Evolutionary conservation across 2,797 vertebrate species (phyloP).

Genomic region (Sebastes oblongus): DNA sequence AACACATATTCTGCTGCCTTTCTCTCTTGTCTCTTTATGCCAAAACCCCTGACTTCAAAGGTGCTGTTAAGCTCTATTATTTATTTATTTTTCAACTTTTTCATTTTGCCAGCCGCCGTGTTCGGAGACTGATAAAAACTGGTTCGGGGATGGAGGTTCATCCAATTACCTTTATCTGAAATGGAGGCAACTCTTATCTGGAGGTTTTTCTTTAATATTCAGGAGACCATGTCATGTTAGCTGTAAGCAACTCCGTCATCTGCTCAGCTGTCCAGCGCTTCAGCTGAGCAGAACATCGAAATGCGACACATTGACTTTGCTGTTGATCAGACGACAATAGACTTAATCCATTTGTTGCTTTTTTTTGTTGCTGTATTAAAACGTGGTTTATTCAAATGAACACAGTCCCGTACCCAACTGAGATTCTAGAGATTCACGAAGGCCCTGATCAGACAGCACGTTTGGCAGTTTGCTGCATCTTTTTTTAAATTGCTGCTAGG

Average conservation of each 20-base stretch:
- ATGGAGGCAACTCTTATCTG: constrained; percentile 17
- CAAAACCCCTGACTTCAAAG: constrained; percentile 55
- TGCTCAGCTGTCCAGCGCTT: not conserved
- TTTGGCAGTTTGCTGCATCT: not conserved
- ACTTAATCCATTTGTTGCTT: not conserved
- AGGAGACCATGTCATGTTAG: constrained; percentile 6
- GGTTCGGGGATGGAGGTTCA: not conserved
- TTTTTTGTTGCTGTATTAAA: not conserved
- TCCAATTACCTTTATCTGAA: constrained; percentile 59
- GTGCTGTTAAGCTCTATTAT: constrained; percentile 28
- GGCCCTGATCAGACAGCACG: not conserved
- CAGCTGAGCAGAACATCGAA: not conserved
- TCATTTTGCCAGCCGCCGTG: constrained; percentile 31
- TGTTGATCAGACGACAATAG: not conserved
- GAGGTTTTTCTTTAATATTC: constrained; percentile 31
- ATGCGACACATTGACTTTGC: not conserved
- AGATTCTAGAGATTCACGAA: not conserved
- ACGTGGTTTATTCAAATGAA: not conserved
- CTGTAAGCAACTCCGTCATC: not conserved
- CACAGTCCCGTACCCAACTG: not conserved
- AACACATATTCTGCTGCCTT: constrained; percentile 16
- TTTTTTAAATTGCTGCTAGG: not conserved
- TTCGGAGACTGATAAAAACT: constrained; percentile 34
- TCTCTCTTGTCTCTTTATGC: constrained; percentile 35
- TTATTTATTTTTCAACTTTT: constrained; percentile 35